Base-by-base conservation (phyloP, 2,888 invertebrate species). In the Geotrupes spiniger region DNA sequence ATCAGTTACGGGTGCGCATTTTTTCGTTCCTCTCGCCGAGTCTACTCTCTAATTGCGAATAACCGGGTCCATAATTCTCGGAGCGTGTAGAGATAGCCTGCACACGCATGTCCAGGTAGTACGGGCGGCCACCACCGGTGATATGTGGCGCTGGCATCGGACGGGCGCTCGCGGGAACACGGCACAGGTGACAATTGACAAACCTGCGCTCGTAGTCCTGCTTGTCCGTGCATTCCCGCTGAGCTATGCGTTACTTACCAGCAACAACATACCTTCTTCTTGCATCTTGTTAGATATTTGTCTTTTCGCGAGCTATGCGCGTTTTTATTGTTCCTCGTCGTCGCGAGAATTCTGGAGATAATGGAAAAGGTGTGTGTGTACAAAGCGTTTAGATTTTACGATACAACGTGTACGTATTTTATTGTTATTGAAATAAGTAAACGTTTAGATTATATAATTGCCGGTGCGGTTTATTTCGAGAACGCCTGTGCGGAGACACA, bases 121-220 rank as follows among this genome's bases (percentile, higher is more conserved):
- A 48, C 52, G 38, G 53, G 37, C 53, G 54, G 57, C 59, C 55
- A 59, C 56, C 58, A 50, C 54, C 27, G 49, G 68, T 71, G 68
- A 70, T 70, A 68, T 69, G 70, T 68, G 63, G 64, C 64, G 56
- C 55, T 66, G 66, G 61, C 57, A 57, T 51, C 46, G 55, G 67
- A 66, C 69, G 66, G 65, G 56, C 59, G 46, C 44, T 42, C 39
- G 39, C 42, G 40, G 57, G 63, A 62, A 70, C 68, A 69, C 62
- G 63, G 61, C 57, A 62, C 64, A 66, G 69, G 71, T 70, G 71
- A 72, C 72, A 72, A 72, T 71, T 70, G 72, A 72, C 72, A 72
- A 70, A 71, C 67, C 64, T 66, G 67, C 60, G 65, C 65, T 64
- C 64, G 67, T 69, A 68, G 59, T 65, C 65, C 65, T 62, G 66